Evolutionary conservation across 2,113 vertebrate genomes (phyloP).

Genomic region (Myotis davidii): DNA sequence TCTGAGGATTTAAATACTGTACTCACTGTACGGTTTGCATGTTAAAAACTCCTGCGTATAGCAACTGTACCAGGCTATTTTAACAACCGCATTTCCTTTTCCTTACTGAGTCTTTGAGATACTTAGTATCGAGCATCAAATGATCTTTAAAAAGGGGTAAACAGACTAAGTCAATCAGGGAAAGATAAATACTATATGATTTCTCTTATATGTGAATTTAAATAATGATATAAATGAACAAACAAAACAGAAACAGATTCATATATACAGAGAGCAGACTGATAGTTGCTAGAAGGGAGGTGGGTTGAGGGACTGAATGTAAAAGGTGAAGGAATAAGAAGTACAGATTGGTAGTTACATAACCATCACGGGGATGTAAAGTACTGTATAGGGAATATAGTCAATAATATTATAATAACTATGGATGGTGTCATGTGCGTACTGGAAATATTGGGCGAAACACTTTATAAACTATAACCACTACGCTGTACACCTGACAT

Average conservation of each 20-base stretch:
- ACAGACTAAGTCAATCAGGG: neutral
- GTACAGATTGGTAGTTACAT: neutral
- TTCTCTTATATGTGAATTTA: neutral
- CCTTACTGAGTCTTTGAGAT: neutral
- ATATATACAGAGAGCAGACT: neutral
- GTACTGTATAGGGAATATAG: neutral
- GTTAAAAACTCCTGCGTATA: slow-evolving; percentile 61
- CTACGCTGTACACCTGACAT: neutral
- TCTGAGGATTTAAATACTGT: slow-evolving; percentile 54
- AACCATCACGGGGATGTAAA: neutral
- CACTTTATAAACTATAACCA: neutral
- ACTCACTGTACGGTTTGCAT: slow-evolving; percentile 37
- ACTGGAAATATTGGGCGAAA: neutral
- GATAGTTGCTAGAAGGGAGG: neutral
- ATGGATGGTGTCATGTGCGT: neutral
- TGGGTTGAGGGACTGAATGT: neutral
- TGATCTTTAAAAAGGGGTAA: neutral
- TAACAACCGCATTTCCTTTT: slow-evolving; percentile 45
- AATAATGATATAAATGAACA: neutral
- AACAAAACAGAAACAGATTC: neutral
- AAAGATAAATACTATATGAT: neutral
- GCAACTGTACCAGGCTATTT: slow-evolving; percentile 33
- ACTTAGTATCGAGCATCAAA: neutral
- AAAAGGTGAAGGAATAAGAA: neutral
- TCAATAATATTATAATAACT: neutral